Percentiles rank a stretch among this genome's conserved stretches.
Conservation (phyloP, 2,113 vertebrate species). For the Burhinus bistriatus region DNA sequence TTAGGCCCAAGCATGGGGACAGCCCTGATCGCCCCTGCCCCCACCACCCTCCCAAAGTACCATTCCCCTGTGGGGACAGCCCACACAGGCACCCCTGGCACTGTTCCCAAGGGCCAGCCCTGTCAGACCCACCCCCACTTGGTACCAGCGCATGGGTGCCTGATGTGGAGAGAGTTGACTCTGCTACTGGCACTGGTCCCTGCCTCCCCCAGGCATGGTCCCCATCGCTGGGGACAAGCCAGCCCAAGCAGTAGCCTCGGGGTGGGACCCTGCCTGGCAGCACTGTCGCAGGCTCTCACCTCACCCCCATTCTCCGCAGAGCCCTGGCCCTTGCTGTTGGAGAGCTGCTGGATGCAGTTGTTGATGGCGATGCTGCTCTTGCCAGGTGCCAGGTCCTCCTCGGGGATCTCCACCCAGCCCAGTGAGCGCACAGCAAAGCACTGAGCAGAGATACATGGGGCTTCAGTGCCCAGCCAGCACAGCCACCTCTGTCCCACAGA, state of each 20-base stretch:
- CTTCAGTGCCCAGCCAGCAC: background rate
- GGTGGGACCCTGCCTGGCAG: background rate
- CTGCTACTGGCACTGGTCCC: background rate
- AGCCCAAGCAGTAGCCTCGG: background rate
- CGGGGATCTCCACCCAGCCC: conserved; percentile 95
- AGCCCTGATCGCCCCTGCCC: background rate
- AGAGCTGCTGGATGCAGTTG: conserved; percentile 96
- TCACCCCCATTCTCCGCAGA: conserved; percentile 78
- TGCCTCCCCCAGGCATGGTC: rapidly evolving
- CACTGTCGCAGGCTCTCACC: conserved; percentile 72
- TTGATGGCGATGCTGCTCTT: conserved; percentile 94
- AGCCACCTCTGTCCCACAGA: rapidly evolving
- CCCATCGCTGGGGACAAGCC: background rate
- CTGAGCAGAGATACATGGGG: conserved; percentile 58
- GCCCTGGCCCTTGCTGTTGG: conserved; percentile 81
- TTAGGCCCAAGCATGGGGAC: rapidly evolving
- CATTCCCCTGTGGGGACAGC: background rate
- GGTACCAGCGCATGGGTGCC: rapidly evolving
- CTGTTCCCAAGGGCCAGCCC: background rate
- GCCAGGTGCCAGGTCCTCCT: conserved; percentile 93
- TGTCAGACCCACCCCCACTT: background rate
- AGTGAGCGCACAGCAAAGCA: conserved; percentile 92
- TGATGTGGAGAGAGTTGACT: background rate
- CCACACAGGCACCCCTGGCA: background rate
- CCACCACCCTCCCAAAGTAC: background rate